A percentile compares a stretch with the other conserved stretches of the same genome.
phyloP scores from a whole-genome alignment of 37 sponge, comb jelly and placozoan genomes.

The Bolinopsis microptera region DNA sequence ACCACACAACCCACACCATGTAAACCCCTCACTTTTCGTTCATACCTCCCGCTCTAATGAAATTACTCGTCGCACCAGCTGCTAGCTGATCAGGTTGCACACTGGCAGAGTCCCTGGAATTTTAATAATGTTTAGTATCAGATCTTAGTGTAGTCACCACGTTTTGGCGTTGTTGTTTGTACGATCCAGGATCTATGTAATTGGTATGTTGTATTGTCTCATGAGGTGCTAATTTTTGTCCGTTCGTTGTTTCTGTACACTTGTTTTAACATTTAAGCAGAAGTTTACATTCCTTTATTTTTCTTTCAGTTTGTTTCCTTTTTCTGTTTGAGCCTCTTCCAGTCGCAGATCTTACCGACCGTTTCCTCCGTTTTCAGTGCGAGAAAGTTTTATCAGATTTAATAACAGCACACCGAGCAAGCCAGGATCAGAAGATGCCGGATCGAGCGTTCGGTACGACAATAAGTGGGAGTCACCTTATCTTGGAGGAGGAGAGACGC shows the following conservation, averaged over 20 bases:
- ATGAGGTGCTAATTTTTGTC: not conserved
- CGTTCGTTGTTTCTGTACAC: not conserved
- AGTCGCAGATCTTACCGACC: too few species aligned
- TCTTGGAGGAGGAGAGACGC: conserved; percentile 54
- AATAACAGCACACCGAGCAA: not conserved
- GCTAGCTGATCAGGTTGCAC: not conserved
- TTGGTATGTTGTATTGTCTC: too few species aligned
- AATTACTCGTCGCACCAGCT: not conserved
- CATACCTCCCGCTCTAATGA: not conserved
- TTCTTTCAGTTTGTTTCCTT: not conserved
- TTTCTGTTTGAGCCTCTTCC: not conserved
- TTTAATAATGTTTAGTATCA: not conserved
- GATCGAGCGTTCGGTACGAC: not conserved
- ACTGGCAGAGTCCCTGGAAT: not conserved
- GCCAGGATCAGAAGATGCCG: conserved; percentile 28
- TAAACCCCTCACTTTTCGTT: not conserved
- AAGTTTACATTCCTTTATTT: not conserved
- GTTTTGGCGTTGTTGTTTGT: not conserved
- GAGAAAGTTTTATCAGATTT: not conserved
- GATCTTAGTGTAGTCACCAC: not conserved
- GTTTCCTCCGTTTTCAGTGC: not conserved
- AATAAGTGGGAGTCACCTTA: not conserved
- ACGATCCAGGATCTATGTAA: too few species aligned
- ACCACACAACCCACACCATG: not conserved
- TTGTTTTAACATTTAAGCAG: not conserved